Conservation (phyloP, 2,113 vertebrate species). For the Vulpes vulpes region DNA sequence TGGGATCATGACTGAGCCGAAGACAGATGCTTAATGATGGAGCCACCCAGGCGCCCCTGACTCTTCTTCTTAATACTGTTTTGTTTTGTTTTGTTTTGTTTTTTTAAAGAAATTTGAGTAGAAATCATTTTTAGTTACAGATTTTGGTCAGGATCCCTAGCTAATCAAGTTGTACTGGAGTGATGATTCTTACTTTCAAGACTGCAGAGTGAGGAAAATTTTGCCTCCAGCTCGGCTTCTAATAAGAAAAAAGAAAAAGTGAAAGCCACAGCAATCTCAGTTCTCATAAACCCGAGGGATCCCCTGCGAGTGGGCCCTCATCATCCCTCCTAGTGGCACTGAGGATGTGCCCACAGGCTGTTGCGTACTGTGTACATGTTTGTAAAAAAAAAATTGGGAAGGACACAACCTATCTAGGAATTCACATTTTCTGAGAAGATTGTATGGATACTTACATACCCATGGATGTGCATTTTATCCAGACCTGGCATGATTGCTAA, state of each 20-base stretch:
- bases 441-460: not conserved
- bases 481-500: not conserved
- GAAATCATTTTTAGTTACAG: not conserved
- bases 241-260: not conserved
- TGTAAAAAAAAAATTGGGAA: not conserved
- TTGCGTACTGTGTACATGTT: not conserved
- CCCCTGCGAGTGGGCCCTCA: accelerated
- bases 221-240: conserved; percentile 29
- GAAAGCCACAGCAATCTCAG: not conserved
- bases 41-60: not conserved
- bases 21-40: no score
- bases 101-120: not conserved
- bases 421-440: not conserved
- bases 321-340: accelerated
- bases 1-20: no score
- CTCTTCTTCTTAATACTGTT: not conserved
- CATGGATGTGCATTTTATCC: not conserved
- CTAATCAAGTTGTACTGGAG: not conserved
- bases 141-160: not conserved
- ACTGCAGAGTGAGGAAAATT: not conserved
- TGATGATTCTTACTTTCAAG: conserved; percentile 12
- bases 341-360: accelerated
- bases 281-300: not conserved
- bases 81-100: not conserved
- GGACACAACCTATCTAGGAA: not conserved